phyloP scores from a whole-genome alignment of 2,888 invertebrate species.

The Charanyca ferruginea region DNA sequence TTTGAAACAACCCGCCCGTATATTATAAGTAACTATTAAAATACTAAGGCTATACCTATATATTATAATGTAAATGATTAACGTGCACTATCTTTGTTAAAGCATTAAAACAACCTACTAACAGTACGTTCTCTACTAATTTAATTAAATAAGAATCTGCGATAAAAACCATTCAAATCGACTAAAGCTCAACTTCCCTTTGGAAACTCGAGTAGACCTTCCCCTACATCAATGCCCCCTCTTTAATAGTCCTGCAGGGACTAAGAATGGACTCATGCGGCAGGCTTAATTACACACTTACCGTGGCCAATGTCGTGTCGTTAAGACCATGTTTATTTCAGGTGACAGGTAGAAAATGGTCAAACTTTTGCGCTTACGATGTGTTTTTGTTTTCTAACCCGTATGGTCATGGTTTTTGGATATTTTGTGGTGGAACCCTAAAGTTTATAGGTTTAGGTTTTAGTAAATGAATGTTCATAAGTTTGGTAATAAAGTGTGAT shows the following conservation, averaged over 20 bases:
- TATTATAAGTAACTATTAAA: no score
- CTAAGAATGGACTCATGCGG: conserved; percentile 41
- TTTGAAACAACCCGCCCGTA: no score
- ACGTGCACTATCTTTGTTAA: no score
- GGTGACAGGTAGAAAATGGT: conserved; percentile 58
- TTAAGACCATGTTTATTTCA: conserved; percentile 44
- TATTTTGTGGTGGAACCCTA: conserved; percentile 47
- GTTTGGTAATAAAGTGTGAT: conserved; percentile 35
- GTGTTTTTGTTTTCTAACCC: conserved; percentile 42
- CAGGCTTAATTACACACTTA: conserved; percentile 59
- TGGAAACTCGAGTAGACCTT: conserved; percentile 3
- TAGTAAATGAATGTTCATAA: conserved; percentile 32
- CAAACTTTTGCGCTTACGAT: conserved; percentile 49
- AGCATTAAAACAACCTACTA: no score
- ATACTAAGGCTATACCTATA: no score
- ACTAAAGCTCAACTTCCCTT: not conserved
- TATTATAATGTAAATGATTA: no score
- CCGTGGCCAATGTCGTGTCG: conserved; percentile 55
- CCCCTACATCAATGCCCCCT: conserved; percentile 27
- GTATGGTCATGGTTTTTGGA: conserved; percentile 32
- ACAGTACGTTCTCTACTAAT: no score
- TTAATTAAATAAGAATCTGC: no score
- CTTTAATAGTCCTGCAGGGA: conserved; percentile 48
- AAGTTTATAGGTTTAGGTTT: conserved; percentile 45
- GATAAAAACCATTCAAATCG: not conserved